These are phyloP conservation scores for Chrysodeixis includens DNA, from an alignment of 2,888 invertebrate species.

Conservation along the genomic window DNA sequence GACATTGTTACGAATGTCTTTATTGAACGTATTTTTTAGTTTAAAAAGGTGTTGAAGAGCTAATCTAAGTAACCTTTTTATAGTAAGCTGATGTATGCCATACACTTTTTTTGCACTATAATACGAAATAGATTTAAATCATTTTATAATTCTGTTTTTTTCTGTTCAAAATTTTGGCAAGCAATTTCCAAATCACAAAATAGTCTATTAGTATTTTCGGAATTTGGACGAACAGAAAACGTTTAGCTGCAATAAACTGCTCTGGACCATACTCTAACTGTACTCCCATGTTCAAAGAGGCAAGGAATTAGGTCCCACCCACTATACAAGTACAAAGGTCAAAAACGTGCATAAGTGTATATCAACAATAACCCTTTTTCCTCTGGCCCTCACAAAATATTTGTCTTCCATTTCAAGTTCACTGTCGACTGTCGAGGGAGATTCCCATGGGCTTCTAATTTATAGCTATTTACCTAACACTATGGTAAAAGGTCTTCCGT, in stretches of 20 bases:
- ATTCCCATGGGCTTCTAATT: slow-evolving; percentile 48
- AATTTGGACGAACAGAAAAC: too few species aligned
- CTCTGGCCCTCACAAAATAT: slow-evolving; percentile 42
- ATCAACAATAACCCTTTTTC: slow-evolving; percentile 47
- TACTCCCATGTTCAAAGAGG: not conserved
- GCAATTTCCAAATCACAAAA: too few species aligned
- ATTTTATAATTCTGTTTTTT: too few species aligned
- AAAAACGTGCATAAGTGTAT: slow-evolving; percentile 25
- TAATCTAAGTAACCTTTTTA: too few species aligned
- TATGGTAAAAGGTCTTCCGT: slow-evolving; percentile 41
- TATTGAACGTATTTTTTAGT: not conserved
- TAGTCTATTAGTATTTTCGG: too few species aligned
- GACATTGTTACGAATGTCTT: slow-evolving; percentile 14
- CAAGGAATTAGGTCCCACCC: not conserved
- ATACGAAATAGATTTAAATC: too few species aligned
- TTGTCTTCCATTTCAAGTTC: slow-evolving; percentile 57
- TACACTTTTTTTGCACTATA: too few species aligned
- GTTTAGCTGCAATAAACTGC: too few species aligned
- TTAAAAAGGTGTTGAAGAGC: not conserved
- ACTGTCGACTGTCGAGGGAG: slow-evolving; percentile 52
- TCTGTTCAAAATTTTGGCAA: too few species aligned
- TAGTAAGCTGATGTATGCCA: too few species aligned
- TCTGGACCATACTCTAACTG: not conserved
- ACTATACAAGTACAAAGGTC: slow-evolving; percentile 23
- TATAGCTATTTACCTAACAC: slow-evolving; percentile 41